phyloP scores from a whole-genome alignment of 1,140 invertebrate genomes.

The Plectrocnemia conspersa region DNA sequence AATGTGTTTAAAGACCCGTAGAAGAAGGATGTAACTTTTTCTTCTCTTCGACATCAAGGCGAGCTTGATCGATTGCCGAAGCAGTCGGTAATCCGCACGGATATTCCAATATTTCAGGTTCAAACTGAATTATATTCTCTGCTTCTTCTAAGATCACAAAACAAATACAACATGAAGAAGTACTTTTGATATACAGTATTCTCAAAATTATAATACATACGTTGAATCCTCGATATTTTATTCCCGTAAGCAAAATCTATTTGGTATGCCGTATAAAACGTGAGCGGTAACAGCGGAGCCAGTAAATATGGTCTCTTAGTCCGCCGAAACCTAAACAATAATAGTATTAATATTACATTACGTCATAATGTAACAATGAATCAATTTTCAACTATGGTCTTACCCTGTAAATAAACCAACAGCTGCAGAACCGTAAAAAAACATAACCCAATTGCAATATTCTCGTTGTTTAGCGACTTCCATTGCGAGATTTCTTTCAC shows the following conservation, averaged over 20 bases:
- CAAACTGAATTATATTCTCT: conserved; percentile 72
- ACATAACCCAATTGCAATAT: conserved; percentile 65
- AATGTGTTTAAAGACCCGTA: conserved; percentile 13
- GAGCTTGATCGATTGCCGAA: conserved; percentile 61
- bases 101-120: conserved; percentile 59
- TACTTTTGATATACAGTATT: neutral
- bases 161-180: conserved; percentile 10
- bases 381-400: conserved; percentile 24
- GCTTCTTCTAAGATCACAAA: conserved; percentile 61
- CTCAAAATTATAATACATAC: conserved; percentile 46
- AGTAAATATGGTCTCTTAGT: conserved; percentile 57
- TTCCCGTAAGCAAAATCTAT: conserved; percentile 72
- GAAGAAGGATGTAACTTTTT: conserved; percentile 59
- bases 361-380: neutral
- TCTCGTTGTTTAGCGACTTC: conserved; percentile 67
- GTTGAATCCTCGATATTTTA: conserved; percentile 69
- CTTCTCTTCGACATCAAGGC: conserved; percentile 60
- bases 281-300: conserved; percentile 62
- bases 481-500: conserved; percentile 66
- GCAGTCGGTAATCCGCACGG: conserved; percentile 67
- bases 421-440: conserved; percentile 61
- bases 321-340: conserved; percentile 53
- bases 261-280: conserved; percentile 68
- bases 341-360: conserved; percentile 5
- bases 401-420: conserved; percentile 58